Conservation (phyloP, 2,113 vertebrate genomes). For the Sceloporus undulatus region DNA sequence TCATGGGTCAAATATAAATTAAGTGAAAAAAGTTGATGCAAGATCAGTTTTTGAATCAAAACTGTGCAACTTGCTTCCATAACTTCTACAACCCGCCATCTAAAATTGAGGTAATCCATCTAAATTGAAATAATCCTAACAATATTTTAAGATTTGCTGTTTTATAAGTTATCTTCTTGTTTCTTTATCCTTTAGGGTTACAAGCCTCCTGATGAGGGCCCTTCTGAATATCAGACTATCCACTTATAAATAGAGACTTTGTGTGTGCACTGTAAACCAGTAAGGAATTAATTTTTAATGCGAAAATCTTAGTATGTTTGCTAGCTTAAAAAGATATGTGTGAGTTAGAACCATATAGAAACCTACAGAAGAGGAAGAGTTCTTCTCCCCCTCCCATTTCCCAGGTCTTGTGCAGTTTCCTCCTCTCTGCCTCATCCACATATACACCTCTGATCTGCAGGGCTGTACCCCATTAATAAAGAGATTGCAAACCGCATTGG, state of each 20-base stretch:
- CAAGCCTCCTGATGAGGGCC: conserved; percentile 98
- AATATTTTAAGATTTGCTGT: not conserved
- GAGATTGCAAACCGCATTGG: no score
- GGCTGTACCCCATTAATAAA: no score
- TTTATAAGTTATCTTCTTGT: not conserved
- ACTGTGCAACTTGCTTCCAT: not conserved
- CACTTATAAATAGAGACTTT: conserved; percentile 99
- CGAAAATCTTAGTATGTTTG: not conserved
- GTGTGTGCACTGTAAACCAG: conserved; percentile 99
- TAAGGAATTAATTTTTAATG: conserved; percentile 76
- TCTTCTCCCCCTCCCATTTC: no score
- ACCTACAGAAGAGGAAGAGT: no score
- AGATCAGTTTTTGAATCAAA: not conserved
- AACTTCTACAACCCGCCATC: not conserved
- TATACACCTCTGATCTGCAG: no score
- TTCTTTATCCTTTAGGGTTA: conserved; percentile 86
- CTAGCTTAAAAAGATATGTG: not conserved
- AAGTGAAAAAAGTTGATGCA: rapidly evolving
- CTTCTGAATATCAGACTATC: conserved; percentile 98
- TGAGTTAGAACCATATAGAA: no score
- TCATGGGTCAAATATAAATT: not conserved
- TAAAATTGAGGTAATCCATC: not conserved
- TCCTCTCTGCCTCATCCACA: no score
- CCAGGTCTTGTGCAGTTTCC: no score
- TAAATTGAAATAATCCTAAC: not conserved